phyloP scores from a whole-genome alignment of 2,888 invertebrate genomes.

The Mythimna loreyi region DNA sequence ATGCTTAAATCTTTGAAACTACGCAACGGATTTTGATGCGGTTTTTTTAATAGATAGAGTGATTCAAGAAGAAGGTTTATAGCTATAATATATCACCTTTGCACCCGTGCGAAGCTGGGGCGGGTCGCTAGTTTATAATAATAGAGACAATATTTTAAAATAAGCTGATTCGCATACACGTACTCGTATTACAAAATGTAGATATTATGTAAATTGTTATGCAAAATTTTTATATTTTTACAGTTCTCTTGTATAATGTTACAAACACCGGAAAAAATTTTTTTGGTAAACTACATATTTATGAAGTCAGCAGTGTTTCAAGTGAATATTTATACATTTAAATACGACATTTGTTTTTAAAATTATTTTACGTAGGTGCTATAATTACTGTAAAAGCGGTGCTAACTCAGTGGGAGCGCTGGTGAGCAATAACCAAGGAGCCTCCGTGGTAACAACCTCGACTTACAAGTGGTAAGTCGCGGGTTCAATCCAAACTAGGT shows the following conservation, averaged over 20 bases:
- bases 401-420: too few species aligned
- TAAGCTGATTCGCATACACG: conserved; percentile 23
- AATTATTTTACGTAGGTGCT: neutral
- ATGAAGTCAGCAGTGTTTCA: conserved; percentile 18
- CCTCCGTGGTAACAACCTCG: too few species aligned
- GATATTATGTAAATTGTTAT: conserved; percentile 52
- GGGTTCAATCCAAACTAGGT: too few species aligned
- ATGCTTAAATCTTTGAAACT: too few species aligned
- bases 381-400: neutral
- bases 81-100: too few species aligned
- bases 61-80: too few species aligned
- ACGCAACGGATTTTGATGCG: too few species aligned
- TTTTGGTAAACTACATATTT: conserved; percentile 30
- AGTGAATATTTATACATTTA: conserved; percentile 11
- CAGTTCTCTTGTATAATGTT: conserved; percentile 39
- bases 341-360: conserved; percentile 11
- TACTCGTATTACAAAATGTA: conserved; percentile 31
- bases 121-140: too few species aligned
- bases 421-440: too few species aligned
- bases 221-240: conserved; percentile 36
- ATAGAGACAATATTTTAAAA: conserved; percentile 33
- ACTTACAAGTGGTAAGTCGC: too few species aligned
- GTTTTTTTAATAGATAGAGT: too few species aligned
- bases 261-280: conserved; percentile 16
- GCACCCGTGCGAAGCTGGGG: too few species aligned